These are phyloP conservation scores for Eidolon helvum DNA, from an alignment of 2,113 vertebrate genomes.

Conservation along the genomic window DNA sequence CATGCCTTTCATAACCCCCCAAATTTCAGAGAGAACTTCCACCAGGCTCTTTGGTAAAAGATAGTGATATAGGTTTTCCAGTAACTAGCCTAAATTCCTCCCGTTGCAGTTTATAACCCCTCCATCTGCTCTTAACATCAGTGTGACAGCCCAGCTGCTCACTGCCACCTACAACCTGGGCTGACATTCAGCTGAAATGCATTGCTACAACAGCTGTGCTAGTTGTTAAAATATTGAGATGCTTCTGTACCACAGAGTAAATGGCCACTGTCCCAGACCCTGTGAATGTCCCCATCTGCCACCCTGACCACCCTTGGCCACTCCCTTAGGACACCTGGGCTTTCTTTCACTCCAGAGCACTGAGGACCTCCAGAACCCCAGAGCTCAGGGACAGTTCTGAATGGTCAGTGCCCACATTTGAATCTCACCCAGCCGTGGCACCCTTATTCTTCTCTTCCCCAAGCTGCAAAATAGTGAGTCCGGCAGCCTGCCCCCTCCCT, in stretches of 20 bases:
- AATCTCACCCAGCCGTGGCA: not conserved
- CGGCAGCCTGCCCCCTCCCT: not conserved
- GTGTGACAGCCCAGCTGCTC: conserved; percentile 73
- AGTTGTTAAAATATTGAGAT: conserved; percentile 57
- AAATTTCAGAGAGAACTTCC: not conserved
- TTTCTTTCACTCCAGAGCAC: not conserved
- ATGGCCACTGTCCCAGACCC: not conserved
- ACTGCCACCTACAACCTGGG: conserved; percentile 69
- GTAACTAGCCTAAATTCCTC: conserved; percentile 46
- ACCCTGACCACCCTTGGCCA: not conserved
- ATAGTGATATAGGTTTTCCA: conserved; percentile 4
- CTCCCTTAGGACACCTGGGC: not conserved
- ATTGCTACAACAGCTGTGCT: conserved; percentile 42
- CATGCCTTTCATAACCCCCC: not conserved
- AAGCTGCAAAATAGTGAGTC: not conserved
- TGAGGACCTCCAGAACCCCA: not conserved
- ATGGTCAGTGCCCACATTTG: not conserved
- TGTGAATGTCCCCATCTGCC: not conserved
- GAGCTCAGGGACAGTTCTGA: not conserved
- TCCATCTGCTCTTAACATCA: conserved; percentile 63
- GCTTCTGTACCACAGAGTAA: conserved; percentile 14
- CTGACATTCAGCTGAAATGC: conserved; percentile 48
- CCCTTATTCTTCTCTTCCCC: not conserved
- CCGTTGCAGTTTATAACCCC: conserved; percentile 53
- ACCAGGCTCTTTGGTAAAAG: not conserved